phyloP scores from a whole-genome alignment of 2,888 invertebrate species.

The Portevinia maculata region DNA sequence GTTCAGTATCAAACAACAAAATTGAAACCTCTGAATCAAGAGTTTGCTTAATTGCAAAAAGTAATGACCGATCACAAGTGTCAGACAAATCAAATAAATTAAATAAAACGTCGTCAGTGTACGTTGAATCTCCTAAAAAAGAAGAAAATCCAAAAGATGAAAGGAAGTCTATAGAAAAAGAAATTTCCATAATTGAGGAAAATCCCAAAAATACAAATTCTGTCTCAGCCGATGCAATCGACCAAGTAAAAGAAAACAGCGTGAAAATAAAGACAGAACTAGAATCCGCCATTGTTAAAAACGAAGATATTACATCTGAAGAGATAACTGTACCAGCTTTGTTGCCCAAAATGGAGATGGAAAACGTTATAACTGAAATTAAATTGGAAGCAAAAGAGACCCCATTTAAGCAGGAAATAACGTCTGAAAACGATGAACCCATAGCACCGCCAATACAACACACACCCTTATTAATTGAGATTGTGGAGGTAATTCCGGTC shows the following conservation, averaged over 20 bases:
- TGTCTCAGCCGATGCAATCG: background rate
- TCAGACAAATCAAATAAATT: slow-evolving; percentile 27
- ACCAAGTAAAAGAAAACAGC: background rate
- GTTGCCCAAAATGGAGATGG: background rate
- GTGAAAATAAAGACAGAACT: slow-evolving; percentile 14
- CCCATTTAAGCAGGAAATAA: slow-evolving; percentile 29
- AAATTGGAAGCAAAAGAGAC: slow-evolving; percentile 38
- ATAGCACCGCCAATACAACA: slow-evolving; percentile 33
- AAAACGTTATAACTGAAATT: slow-evolving; percentile 5
- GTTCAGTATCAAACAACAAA: slow-evolving; percentile 61
- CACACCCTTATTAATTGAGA: slow-evolving; percentile 50
- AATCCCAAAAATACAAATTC: background rate
- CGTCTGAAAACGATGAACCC: slow-evolving; percentile 32
- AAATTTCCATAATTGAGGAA: background rate
- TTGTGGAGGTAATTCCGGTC: slow-evolving; percentile 18
- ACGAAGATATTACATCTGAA: slow-evolving; percentile 32
- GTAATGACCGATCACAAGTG: slow-evolving; percentile 32
- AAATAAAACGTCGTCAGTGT: slow-evolving; percentile 4
- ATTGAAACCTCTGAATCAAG: slow-evolving; percentile 22
- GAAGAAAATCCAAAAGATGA: slow-evolving; percentile 11
- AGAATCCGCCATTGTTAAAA: slow-evolving; percentile 14
- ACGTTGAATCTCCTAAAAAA: slow-evolving; percentile 24
- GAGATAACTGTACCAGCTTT: background rate
- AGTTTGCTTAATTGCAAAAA: slow-evolving; percentile 32
- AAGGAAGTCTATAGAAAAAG: slow-evolving; percentile 12